Base-by-base conservation (phyloP, 1,140 invertebrate species). In the Papilio dardanus region DNA sequence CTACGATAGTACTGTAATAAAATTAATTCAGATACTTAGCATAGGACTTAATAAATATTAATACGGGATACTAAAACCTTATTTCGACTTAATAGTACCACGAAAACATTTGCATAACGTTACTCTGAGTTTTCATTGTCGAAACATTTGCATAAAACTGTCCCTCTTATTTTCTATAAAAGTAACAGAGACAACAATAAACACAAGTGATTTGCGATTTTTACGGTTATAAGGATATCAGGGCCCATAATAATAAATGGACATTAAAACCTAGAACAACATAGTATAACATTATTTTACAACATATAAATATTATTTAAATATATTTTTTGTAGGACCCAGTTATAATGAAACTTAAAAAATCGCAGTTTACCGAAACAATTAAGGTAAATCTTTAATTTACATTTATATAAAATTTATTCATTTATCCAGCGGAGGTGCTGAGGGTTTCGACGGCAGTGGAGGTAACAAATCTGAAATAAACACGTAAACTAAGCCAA, bases 1-100 rank as follows among this genome's bases (percentile, higher is more conserved):
- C 28, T n/a, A 19, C 46, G 31, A 73, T 73, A 73, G 28, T 73
- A 54, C 16, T 2, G 35, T 69, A 40, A 21, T 69, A 69, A 69
- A 69, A 69, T 28, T 40, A 24, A 69, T 19, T 21, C 19, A 24
- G n/a, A 68, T 68, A 58, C 10, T 24, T 28, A 21, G 8, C 0
- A 58, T 28, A 58, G 54, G 21, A 21, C 10, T 21, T 58, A 58
- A 58, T 58, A 58, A 58, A 58, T 58, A 54, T 54, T 28, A 54
- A 54, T 54, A 54, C 16, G 50, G 21, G 8, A 24, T 46, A 46
- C 46, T 54, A 19, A 12, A 24, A 8, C 21, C 24, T 54, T 54
- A 24, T 24, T 8, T 54, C 2, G 24, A 54, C 10, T 54, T 8
- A 54, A 54, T 24, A 19, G n/a, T 50, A 19, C 2, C 46, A 7